These are phyloP conservation scores for Drosophila meridionalis DNA, from an alignment of 2,888 invertebrate species.

Conservation along the genomic window DNA sequence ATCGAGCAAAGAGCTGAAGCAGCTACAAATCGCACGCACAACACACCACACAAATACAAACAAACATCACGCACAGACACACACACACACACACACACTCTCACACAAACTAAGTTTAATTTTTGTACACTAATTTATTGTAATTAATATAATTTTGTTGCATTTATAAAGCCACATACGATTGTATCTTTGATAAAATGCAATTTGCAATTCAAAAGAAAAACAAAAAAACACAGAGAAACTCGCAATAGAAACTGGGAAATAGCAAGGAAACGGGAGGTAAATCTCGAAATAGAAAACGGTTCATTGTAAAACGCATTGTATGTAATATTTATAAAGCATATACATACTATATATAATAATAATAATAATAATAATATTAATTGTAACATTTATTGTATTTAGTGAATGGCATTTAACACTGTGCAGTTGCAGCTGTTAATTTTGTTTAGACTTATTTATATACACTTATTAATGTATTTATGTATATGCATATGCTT, in stretches of 20 bases:
- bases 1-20: constrained; percentile 22
- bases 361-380: constrained; percentile 51
- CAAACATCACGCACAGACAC: constrained; percentile 44
- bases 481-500: constrained; percentile 54
- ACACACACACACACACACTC: constrained; percentile 26
- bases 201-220: constrained; percentile 37
- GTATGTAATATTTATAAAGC: constrained; percentile 63
- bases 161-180: constrained; percentile 55
- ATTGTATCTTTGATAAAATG: constrained; percentile 33
- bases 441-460: constrained; percentile 75
- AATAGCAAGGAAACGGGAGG: constrained; percentile 11
- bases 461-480: constrained; percentile 57
- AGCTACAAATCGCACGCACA: constrained; percentile 41
- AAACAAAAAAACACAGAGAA: constrained; percentile 30
- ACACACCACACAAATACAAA: constrained; percentile 10
- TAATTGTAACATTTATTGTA: constrained; percentile 66
- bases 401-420: constrained; percentile 82
- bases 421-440: constrained; percentile 68
- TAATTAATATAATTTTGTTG: constrained; percentile 62
- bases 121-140: constrained; percentile 64
- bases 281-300: constrained; percentile 23
- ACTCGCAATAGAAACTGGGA: constrained; percentile 55
- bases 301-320: constrained; percentile 56
- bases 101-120: constrained; percentile 48
- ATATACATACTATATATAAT: constrained; percentile 59